Evolutionary conservation across 2,888 invertebrate species (phyloP).

Genomic region (Microplitis manilae): DNA sequence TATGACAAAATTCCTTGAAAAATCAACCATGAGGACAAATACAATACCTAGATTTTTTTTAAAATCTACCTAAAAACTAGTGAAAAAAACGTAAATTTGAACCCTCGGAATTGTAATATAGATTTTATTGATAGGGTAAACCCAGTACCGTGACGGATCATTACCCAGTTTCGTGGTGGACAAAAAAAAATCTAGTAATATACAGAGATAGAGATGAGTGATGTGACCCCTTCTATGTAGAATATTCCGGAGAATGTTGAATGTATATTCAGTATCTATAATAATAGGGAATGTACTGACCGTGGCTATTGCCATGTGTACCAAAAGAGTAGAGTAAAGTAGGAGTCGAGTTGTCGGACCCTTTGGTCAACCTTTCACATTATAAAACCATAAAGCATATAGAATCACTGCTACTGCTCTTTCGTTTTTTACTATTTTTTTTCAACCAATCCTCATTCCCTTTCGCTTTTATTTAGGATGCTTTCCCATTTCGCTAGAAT

Average conservation of each 20-base stretch:
- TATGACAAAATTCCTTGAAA: no score
- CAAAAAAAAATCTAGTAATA: background rate
- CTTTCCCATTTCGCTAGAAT: background rate
- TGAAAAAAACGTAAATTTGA: slow-evolving; percentile 34
- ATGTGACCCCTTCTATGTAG: background rate
- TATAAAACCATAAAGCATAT: slow-evolving; percentile 69
- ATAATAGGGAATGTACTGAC: slow-evolving; percentile 38
- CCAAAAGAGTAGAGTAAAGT: background rate
- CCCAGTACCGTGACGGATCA: slow-evolving; percentile 64
- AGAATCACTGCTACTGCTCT: slow-evolving; percentile 50
- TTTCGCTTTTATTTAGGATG: background rate
- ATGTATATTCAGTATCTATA: slow-evolving; percentile 18
- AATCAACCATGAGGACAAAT: no score
- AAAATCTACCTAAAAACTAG: no score
- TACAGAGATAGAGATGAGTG: background rate
- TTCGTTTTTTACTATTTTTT: slow-evolving; percentile 6
- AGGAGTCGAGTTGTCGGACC: slow-evolving; percentile 36
- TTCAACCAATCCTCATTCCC: slow-evolving; percentile 18
- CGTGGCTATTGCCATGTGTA: slow-evolving; percentile 31
- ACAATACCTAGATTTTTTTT: no score
- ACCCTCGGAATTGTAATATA: slow-evolving; percentile 60
- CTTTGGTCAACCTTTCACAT: slow-evolving; percentile 65
- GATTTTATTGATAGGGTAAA: slow-evolving; percentile 64
- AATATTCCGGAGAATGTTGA: background rate
- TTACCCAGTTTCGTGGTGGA: slow-evolving; percentile 55